A percentile compares a stretch with the other conserved stretches of the same genome.
Conservation (phyloP, 2,888 invertebrate species). For the Frankliniella fusca region DNA sequence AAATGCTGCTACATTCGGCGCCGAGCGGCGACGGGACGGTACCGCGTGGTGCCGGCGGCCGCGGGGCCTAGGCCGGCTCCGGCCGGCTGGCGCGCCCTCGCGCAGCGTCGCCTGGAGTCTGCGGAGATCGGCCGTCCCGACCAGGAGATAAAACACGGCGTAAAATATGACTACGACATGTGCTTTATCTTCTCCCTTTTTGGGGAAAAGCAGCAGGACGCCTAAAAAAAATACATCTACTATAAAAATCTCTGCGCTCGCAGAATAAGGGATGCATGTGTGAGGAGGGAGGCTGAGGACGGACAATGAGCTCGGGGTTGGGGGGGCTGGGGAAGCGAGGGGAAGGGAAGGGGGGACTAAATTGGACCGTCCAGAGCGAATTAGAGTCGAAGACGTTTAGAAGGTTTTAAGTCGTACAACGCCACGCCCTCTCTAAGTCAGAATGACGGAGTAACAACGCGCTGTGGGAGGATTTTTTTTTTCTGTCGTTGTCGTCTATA, state of each 20-base stretch:
- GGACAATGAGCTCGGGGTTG: too few species aligned
- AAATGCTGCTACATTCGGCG: neutral
- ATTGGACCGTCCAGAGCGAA: too few species aligned
- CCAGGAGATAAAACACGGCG: slow-evolving; percentile 12
- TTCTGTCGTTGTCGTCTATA: neutral
- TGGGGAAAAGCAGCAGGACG: neutral
- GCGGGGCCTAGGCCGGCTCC: neutral
- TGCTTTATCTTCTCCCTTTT: neutral
- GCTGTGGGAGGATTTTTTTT: neutral
- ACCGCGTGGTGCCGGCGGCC: neutral
- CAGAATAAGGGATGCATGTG: neutral
- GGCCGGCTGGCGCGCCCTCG: too few species aligned
- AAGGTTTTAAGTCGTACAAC: too few species aligned
- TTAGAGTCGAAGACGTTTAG: neutral
- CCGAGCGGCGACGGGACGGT: neutral
- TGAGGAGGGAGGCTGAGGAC: neutral
- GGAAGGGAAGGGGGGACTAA: neutral
- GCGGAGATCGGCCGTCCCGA: neutral
- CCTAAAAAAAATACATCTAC: neutral
- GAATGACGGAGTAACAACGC: too few species aligned
- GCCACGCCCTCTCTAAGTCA: too few species aligned
- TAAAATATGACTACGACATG: slow-evolving; percentile 16
- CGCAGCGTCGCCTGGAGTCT: neutral
- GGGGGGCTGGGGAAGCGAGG: too few species aligned
- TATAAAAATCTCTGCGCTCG: too few species aligned